phyloP scores from a whole-genome alignment of 2,888 invertebrate species.

The Lasioglossum lativentre region DNA sequence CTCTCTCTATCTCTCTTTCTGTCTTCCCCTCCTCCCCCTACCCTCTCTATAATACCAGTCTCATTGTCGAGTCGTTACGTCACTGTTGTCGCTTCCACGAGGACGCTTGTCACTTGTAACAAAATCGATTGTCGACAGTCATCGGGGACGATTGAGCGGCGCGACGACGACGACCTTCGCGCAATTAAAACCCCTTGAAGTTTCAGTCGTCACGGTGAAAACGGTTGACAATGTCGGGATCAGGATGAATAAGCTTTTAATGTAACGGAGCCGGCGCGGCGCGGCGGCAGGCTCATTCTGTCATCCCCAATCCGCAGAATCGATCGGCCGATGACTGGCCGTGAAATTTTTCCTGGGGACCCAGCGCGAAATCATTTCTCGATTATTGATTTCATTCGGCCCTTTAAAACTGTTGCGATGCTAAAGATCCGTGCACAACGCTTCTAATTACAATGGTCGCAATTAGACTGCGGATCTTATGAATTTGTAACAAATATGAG shows the following conservation, averaged over 20 bases:
- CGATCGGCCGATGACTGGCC: background rate
- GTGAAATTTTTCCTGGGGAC: background rate
- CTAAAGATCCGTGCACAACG: background rate
- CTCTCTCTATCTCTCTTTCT: no score
- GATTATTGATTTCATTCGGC: background rate
- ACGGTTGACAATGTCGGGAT: slow-evolving; percentile 71
- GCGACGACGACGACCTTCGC: slow-evolving; percentile 75
- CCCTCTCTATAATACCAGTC: slow-evolving; percentile 39
- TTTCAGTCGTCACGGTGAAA: slow-evolving; percentile 67
- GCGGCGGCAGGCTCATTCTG: slow-evolving; percentile 29
- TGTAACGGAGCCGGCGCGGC: slow-evolving; percentile 67
- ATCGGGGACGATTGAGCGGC: slow-evolving; percentile 76
- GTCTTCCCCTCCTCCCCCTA: no score
- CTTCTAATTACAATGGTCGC: background rate
- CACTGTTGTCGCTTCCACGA: slow-evolving; percentile 75
- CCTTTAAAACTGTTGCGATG: background rate
- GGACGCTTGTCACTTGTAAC: slow-evolving; percentile 66
- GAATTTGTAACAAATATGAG: background rate
- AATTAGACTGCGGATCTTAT: background rate
- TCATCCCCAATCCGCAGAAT: background rate
- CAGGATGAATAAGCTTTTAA: slow-evolving; percentile 70
- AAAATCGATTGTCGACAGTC: slow-evolving; percentile 75
- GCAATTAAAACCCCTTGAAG: slow-evolving; percentile 81
- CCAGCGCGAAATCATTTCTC: background rate
- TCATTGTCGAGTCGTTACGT: slow-evolving; percentile 78